These are phyloP conservation scores for Melieria omissa DNA, from an alignment of 2,888 invertebrate genomes.

Conservation along the genomic window DNA sequence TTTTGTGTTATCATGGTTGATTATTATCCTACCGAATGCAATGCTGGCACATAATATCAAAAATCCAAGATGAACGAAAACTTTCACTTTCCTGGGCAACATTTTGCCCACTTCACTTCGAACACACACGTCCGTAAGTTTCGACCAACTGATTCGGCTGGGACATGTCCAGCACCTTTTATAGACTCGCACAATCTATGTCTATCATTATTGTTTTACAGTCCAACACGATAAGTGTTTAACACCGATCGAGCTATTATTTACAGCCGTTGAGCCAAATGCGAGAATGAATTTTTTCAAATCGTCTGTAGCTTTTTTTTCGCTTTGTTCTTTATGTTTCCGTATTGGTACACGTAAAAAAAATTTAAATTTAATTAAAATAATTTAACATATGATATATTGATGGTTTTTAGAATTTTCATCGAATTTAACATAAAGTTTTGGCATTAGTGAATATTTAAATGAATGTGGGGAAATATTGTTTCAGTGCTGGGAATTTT, in stretches of 20 bases:
- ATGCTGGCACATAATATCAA: conserved; percentile 51
- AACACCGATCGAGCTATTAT: conserved; percentile 22
- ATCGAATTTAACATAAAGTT: no score
- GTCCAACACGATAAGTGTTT: conserved; percentile 25
- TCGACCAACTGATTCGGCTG: conserved; percentile 55
- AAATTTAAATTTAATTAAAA: no score
- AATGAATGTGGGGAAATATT: no score
- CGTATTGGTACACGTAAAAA: not conserved
- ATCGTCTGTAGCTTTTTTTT: not conserved
- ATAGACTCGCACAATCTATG: conserved; percentile 51
- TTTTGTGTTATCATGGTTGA: not conserved
- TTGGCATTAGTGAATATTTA: no score
- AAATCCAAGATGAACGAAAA: conserved; percentile 54
- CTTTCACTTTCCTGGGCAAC: conserved; percentile 51
- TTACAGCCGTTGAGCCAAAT: conserved; percentile 2
- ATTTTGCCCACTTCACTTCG: conserved; percentile 51
- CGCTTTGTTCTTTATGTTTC: conserved; percentile 3
- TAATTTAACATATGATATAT: no score
- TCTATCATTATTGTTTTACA: conserved; percentile 38
- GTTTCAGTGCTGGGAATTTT: no score
- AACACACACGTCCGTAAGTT: conserved; percentile 51
- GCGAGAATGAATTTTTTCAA: not conserved
- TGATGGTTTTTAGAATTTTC: no score
- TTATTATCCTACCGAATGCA: conserved; percentile 55
- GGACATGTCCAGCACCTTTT: conserved; percentile 48